Evolutionary conservation across 2,797 vertebrate species (phyloP).

Genomic region (Chiloscyllium punctatum): DNA sequence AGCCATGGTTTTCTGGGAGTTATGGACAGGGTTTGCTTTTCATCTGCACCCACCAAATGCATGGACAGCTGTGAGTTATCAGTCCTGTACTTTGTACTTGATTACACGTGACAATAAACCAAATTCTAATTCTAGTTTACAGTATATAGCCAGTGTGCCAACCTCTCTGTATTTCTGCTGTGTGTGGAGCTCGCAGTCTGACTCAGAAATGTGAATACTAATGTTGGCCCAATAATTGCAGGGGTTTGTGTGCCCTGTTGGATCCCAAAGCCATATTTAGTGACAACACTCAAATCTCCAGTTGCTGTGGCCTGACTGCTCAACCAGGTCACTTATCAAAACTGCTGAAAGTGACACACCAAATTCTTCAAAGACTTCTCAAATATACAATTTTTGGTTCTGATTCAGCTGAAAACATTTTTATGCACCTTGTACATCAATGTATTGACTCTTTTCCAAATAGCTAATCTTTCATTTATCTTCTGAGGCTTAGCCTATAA

Average conservation of each 20-base stretch:
- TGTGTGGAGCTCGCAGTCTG: background rate
- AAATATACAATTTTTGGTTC: background rate
- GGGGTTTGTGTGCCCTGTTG: background rate
- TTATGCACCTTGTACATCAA: background rate
- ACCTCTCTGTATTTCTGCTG: background rate
- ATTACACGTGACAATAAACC: too few relatives aligned
- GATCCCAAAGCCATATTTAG: background rate
- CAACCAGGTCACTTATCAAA: background rate
- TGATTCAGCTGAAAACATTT: background rate
- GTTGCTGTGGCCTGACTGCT: background rate
- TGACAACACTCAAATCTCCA: background rate
- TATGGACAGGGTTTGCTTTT: background rate
- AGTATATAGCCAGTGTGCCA: background rate
- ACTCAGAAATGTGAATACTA: background rate
- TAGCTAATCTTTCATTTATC: background rate
- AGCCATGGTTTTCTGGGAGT: background rate
- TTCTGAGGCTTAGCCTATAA: background rate
- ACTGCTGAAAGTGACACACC: background rate
- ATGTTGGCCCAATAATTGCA: background rate
- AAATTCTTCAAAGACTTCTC: background rate
- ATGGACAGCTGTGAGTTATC: too few relatives aligned
- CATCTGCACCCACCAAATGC: too few relatives aligned
- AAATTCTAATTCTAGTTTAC: too few relatives aligned
- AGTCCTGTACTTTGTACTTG: background rate
- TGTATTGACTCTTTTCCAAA: background rate